A percentile compares a stretch with the other conserved stretches of the same genome.
phyloP scores from a whole-genome alignment of 2,888 invertebrate species.

The Iselma pallidipennis region DNA sequence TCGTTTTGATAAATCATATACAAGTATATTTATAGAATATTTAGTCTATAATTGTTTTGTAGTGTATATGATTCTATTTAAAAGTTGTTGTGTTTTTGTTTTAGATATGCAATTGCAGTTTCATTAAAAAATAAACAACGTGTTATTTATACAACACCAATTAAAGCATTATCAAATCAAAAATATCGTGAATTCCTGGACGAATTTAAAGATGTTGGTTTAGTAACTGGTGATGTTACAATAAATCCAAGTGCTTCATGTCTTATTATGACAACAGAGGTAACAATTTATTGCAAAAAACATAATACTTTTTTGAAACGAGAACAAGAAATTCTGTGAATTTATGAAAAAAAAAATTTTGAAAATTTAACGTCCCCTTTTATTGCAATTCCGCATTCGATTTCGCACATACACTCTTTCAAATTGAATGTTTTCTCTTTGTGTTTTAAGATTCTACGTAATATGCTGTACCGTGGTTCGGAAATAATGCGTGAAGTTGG shows the following conservation, averaged over 20 bases:
- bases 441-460: slow-evolving; percentile 80
- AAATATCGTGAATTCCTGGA: slow-evolving; percentile 98
- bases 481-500: slow-evolving; percentile 99
- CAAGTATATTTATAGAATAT: too few relatives aligned
- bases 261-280: slow-evolving; percentile 99
- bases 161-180: slow-evolving; percentile 98
- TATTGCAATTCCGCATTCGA: too few relatives aligned
- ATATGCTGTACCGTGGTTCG: slow-evolving; percentile 98
- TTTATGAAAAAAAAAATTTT: too few relatives aligned
- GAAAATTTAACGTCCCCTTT: too few relatives aligned
- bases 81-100: slow-evolving; percentile 20
- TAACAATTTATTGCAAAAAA: slow-evolving; percentile 51
- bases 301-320: too few relatives aligned
- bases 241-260: slow-evolving; percentile 98
- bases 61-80: too few relatives aligned
- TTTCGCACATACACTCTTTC: background rate
- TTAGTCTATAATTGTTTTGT: too few relatives aligned
- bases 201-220: slow-evolving; percentile 96
- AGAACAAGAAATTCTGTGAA: background rate
- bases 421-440: background rate
- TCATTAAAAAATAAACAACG: slow-evolving; percentile 93
- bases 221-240: slow-evolving; percentile 99
- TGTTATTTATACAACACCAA: slow-evolving; percentile 99
- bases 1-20: background rate
- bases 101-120: slow-evolving; percentile 90